Base-by-base conservation (phyloP, 2,888 invertebrate genomes). In the Campoplex nolae region DNA sequence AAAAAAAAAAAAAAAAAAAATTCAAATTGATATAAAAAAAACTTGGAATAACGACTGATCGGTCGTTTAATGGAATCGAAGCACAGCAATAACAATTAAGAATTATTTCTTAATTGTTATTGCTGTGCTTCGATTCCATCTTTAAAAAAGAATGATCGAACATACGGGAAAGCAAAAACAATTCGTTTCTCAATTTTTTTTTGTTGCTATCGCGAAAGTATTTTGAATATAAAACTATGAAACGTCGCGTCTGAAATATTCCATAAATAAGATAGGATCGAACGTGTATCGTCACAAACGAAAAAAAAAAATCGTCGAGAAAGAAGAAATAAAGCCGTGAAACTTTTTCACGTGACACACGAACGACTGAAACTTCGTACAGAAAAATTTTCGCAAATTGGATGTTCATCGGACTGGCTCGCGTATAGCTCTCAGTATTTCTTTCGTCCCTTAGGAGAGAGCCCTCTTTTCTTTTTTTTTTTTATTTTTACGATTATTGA, bases 281-380 rank as follows among this genome's bases (percentile, higher is more conserved):
- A 13, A 62, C 32, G 62, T 62, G 32, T 8, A 32, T 51, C n/a
- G 18, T 16, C 0, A 51, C 51, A n/a, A 18, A 51, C 7, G 28
- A 65, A 65, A 65, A 65, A 35, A 65, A 62, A 48, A 48, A 48
- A 16, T 23, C 42, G 1, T 4, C 4, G 23, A 23, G 23, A 45
- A 70, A 70, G 13, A 70, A 48, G 45, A 42, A 68, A n/a, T 48
- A 42, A 28, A 45, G 42, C 42, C 28, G 70, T 70, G 45, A 45
- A 70, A 70, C 45, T 70, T 70, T 45, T n/a, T 70, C 62, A 45
- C 70, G 42, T 70, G 42, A 70, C 3, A 48, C 42, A 70, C 70
- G 70, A 70, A 45, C 45, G 45, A 70, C 45, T 70, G 9, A 45
- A 70, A 70, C 23, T 70, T 70, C 13, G 42, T 42, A 16, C 70